A percentile compares a stretch with the other conserved stretches of the same genome.
phyloP scores from a whole-genome alignment of 2,113 vertebrate genomes.

The Gopherus evgoodei region DNA sequence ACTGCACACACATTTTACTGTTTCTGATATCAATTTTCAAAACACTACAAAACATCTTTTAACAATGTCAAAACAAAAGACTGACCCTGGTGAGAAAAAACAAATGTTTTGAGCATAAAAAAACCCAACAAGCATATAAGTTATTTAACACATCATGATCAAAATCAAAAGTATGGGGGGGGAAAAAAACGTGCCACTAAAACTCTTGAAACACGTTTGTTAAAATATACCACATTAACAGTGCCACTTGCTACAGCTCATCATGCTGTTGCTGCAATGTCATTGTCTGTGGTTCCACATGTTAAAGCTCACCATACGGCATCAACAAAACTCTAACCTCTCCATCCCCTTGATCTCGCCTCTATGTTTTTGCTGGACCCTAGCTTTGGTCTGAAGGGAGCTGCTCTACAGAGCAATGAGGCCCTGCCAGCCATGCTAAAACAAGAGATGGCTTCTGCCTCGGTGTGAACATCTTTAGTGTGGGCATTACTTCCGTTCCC shows the following conservation, averaged over 20 bases:
- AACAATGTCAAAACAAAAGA: neutral
- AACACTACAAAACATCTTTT: neutral
- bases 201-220: accelerated
- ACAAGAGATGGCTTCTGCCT: neutral
- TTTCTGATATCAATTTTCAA: neutral
- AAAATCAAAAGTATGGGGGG: neutral
- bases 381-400: neutral
- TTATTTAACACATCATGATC: neutral
- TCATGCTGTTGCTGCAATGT: neutral
- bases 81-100: neutral
- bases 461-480: neutral
- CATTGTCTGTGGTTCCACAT: neutral
- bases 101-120: neutral
- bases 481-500: neutral
- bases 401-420: neutral
- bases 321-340: neutral
- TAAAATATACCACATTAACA: neutral
- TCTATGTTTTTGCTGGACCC: accelerated
- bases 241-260: neutral
- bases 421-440: neutral
- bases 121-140: neutral
- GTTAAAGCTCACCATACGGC: neutral
- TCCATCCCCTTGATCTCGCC: neutral
- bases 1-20: neutral
- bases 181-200: neutral